These are phyloP conservation scores for Gallirallus australis DNA, from an alignment of 2,797 vertebrate genomes.

Conservation along the genomic window DNA sequence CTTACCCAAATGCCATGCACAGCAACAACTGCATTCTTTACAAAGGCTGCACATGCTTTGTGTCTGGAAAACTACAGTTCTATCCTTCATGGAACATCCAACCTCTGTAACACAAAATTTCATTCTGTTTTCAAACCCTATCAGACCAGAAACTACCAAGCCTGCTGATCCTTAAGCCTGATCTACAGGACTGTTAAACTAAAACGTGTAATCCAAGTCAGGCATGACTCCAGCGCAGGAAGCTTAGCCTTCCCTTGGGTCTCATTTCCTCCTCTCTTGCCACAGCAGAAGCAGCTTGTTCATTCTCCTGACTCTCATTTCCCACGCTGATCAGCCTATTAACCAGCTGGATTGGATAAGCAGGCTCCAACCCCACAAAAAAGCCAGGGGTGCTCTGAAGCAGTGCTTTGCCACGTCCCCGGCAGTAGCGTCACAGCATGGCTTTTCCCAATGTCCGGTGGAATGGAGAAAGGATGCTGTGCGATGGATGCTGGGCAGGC, in stretches of 20 bases:
- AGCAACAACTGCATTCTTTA: background rate
- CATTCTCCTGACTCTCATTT: background rate
- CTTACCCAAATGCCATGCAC: background rate
- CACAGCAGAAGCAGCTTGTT: conserved; percentile 36
- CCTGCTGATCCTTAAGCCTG: background rate
- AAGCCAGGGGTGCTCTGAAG: background rate
- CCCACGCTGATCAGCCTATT: conserved; percentile 16
- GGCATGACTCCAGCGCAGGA: background rate
- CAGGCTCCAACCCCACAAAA: background rate
- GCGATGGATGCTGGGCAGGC: background rate
- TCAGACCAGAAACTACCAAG: background rate
- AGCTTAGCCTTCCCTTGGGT: background rate
- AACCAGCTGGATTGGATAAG: conserved; percentile 33
- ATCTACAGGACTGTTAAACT: conserved; percentile 19
- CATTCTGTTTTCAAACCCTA: background rate
- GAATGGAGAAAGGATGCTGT: background rate
- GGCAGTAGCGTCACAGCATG: background rate
- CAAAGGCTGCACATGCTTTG: background rate
- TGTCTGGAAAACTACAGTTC: background rate
- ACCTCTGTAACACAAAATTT: background rate
- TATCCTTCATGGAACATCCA: background rate
- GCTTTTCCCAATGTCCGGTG: background rate
- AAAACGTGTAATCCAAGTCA: background rate
- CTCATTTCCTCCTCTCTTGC: background rate
- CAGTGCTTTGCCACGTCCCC: background rate